Evolutionary conservation across 2,113 vertebrate species (phyloP), one percentile per base, ranked within the genome.

Genomic region (Crocuta crocuta): DNA sequence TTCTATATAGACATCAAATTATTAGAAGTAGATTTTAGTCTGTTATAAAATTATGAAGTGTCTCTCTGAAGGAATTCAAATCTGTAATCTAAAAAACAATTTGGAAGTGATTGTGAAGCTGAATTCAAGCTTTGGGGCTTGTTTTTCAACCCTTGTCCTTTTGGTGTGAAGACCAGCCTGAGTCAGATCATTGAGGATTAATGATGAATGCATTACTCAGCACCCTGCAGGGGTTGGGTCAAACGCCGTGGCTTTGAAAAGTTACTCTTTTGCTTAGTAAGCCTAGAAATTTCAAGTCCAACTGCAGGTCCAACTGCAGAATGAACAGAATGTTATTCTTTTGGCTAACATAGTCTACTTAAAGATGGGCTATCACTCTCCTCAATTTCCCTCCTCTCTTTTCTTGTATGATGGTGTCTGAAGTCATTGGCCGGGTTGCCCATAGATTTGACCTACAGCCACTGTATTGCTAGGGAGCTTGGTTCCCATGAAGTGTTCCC

Each of bases 231-330:
- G 45, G 74, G 68, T 45, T 93, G 78, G 78, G 68, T 79, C 93
- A 97, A 89, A 87, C 16, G 63, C 58, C 61, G 43, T 93, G 55
- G 39, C 83, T 97, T 97, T 63, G 63, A 96, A 91, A 96, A 97
- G 89, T 97, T 97, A 95, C 35, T 91, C 11, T 97, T 98, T 97
- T 97, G 95, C 97, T 98, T 98, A 95, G 66, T 83, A 94, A 98
- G 93, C 84, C 39, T 74, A 70, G 91, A 89, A 70, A 86, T 93
- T 96, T 82, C 90, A 97, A 48, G 81, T 95, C 66, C 74, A 78
- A n/a, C 43, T 76, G 39, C 39, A 76, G 43, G 73, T 76, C 73
- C 45, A 66, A 31, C n/a, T 86, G 55, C 71, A 95, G 85, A 96
- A 92, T 31, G 87, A 58, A 96, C 71, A 93, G 78, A 79, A 79